Evolutionary conservation across 2,113 vertebrate species (phyloP).

Genomic region (Crotalus viridis): DNA sequence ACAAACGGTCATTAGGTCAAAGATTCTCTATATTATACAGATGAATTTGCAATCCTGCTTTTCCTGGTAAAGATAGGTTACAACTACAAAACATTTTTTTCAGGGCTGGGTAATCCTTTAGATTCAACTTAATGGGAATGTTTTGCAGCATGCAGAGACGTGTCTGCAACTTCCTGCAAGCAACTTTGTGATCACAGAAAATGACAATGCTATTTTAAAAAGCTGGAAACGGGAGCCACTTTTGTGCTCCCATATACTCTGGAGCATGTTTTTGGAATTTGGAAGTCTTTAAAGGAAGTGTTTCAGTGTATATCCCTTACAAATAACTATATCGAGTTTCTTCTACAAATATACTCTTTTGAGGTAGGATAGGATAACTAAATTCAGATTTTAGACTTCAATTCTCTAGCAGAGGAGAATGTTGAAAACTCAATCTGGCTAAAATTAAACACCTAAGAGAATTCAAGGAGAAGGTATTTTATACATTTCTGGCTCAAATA

Average conservation of each 20-base stretch:
- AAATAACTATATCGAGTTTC: background rate
- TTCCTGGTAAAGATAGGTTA: background rate
- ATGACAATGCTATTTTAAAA: background rate
- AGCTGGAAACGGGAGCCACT: background rate
- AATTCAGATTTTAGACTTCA: background rate
- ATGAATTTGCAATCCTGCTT: background rate
- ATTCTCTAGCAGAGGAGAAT: background rate
- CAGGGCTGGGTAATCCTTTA: background rate
- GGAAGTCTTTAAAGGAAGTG: background rate
- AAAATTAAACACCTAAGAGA: background rate
- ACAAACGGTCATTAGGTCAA: background rate
- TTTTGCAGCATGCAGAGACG: no score
- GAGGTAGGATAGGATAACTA: background rate
- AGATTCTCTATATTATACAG: background rate
- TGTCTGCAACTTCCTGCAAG: background rate
- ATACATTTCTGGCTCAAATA: background rate
- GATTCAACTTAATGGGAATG: no score
- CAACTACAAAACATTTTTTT: background rate
- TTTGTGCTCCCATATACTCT: background rate
- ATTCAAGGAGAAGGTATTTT: background rate
- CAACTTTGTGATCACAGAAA: background rate
- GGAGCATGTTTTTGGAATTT: background rate
- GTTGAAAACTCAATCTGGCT: background rate
- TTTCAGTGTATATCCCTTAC: background rate
- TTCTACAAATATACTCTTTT: background rate